These are phyloP conservation scores for Crotalus horridus DNA, from an alignment of 2,113 vertebrate genomes.

Conservation along the genomic window DNA sequence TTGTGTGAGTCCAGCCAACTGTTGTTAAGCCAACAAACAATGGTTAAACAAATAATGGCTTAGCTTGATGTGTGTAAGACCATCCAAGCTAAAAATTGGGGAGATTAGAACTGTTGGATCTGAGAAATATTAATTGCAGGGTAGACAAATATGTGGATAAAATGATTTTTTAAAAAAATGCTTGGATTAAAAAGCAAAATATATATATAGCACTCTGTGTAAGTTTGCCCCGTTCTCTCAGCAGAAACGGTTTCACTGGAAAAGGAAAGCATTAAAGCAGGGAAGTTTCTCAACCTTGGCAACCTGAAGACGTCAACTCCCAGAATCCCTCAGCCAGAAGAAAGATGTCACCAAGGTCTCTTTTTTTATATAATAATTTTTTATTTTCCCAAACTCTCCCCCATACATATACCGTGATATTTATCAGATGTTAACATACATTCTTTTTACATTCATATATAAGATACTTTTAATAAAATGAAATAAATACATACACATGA, in stretches of 20 bases:
- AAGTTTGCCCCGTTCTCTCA: not conserved
- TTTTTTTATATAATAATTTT: not conserved
- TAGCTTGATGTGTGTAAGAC: not conserved
- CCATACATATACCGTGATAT: no score
- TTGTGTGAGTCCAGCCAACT: not conserved
- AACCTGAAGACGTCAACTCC: not conserved
- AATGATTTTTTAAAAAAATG: not conserved
- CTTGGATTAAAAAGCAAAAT: not conserved
- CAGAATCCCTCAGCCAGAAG: not conserved
- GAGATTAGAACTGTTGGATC: not conserved
- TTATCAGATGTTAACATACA: no score
- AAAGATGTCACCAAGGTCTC: not conserved
- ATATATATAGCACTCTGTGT: no score
- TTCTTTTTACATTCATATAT: no score
- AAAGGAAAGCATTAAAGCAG: not conserved
- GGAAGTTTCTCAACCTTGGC: not conserved
- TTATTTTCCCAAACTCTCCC: no score
- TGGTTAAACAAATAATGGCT: not conserved
- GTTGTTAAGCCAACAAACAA: not conserved
- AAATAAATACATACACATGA: no score
- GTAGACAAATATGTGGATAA: not conserved
- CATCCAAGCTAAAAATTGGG: not conserved
- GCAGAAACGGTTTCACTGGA: not conserved
- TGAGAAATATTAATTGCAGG: not conserved
- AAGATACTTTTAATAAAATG: no score